Percentiles rank a stretch among this genome's conserved stretches.
Conservation (phyloP, 2,888 invertebrate species). For the Agrochola litura region DNA sequence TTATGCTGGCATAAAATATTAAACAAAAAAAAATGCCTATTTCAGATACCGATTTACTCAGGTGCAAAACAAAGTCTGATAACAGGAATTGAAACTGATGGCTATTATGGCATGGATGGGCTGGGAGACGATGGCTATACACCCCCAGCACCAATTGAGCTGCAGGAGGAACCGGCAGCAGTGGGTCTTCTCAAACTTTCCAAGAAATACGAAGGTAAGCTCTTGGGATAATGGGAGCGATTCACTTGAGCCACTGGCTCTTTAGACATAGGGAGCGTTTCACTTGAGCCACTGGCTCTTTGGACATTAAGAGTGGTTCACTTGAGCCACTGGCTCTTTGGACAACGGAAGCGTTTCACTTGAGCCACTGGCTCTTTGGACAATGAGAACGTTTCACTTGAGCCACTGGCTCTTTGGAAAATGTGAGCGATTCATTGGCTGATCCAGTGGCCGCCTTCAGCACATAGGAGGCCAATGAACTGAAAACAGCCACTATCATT, state of each 20-base stretch:
- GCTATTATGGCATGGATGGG: conserved; percentile 92
- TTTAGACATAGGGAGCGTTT: background rate
- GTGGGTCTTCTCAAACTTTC: conserved; percentile 90
- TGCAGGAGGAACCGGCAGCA: conserved; percentile 89
- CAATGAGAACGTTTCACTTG: background rate
- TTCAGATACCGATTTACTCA: conserved; percentile 92
- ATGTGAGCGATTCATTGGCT: background rate
- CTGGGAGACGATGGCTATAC: conserved; percentile 90
- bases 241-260: background rate
- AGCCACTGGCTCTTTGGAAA: background rate
- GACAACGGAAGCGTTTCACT: too few relatives aligned
- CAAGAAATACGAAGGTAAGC: conserved; percentile 83
- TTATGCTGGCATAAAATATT: background rate
- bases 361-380: too few relatives aligned
- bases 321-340: background rate
- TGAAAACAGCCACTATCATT: background rate
- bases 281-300: too few relatives aligned
- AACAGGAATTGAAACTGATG: conserved; percentile 70
- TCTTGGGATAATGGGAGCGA: background rate
- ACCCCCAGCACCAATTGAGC: conserved; percentile 70
- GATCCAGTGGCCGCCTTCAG: background rate
- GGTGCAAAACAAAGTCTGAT: conserved; percentile 88
- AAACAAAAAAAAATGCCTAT: background rate
- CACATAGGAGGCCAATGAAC: background rate
- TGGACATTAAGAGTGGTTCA: background rate